These are phyloP conservation scores for Camponotus pennsylvanicus DNA, from an alignment of 1,140 invertebrate species.

Conservation along the genomic window DNA sequence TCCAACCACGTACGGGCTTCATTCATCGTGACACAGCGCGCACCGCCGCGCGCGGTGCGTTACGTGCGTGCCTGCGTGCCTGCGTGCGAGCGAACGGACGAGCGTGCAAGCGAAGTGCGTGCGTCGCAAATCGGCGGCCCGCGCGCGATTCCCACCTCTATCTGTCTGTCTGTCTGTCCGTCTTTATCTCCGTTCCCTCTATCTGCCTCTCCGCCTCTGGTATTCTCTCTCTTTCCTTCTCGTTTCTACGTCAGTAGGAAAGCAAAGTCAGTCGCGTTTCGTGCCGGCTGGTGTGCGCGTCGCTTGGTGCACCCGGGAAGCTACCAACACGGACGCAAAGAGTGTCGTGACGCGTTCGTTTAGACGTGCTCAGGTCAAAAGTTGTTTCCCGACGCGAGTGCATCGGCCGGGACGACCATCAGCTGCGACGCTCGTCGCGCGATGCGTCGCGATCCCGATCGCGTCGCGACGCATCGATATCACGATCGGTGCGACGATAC, in stretches of 20 bases:
- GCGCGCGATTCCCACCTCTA: constrained; percentile 51
- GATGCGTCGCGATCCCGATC: constrained; percentile 6
- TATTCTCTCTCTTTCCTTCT: constrained; percentile 30
- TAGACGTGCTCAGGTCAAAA: not conserved
- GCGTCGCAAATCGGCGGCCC: constrained; percentile 52
- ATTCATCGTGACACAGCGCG: constrained; percentile 58
- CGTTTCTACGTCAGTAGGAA: constrained; percentile 42
- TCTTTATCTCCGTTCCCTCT: not conserved
- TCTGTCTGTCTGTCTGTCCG: not conserved
- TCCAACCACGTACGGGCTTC: constrained; percentile 29
- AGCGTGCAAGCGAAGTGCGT: constrained; percentile 13
- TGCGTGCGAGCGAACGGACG: not conserved
- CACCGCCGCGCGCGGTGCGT: constrained; percentile 14
- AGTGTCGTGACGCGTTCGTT: not conserved
- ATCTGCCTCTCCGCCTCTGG: not conserved
- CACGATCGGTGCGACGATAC: constrained; percentile 12
- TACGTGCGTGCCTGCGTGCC: constrained; percentile 23
- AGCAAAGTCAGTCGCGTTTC: constrained; percentile 68
- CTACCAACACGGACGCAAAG: not conserved
- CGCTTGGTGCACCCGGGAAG: constrained; percentile 39
- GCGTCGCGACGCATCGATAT: constrained; percentile 17
- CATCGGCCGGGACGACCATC: constrained; percentile 21
- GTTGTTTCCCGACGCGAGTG: constrained; percentile 30
- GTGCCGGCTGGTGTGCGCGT: constrained; percentile 65
- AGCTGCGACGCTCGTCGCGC: constrained; percentile 11